Conservation (phyloP, 1,140 invertebrate species). For the Galendromus occidentalis region DNA sequence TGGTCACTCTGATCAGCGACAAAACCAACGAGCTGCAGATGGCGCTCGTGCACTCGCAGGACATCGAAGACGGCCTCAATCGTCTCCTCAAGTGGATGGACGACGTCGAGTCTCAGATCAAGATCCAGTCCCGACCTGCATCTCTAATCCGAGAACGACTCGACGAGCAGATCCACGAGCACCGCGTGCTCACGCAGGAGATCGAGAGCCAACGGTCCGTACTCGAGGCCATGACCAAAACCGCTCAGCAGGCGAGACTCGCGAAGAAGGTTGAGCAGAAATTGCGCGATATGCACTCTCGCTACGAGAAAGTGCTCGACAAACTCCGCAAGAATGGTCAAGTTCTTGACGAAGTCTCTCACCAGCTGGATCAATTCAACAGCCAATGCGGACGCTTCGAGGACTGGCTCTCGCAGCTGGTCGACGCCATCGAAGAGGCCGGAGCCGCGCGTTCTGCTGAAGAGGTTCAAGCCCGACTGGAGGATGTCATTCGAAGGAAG, state of each 20-base stretch:
- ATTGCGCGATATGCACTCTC: slow-evolving; percentile 53
- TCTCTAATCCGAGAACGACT: slow-evolving; percentile 68
- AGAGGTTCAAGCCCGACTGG: slow-evolving; percentile 44
- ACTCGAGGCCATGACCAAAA: slow-evolving; percentile 54
- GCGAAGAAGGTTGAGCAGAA: slow-evolving; percentile 74
- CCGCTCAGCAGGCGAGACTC: slow-evolving; percentile 54
- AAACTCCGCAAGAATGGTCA: slow-evolving; percentile 52
- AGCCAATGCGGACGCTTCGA: slow-evolving; percentile 24
- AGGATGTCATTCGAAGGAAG: slow-evolving; percentile 30
- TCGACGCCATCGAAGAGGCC: slow-evolving; percentile 50
- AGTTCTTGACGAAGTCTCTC: slow-evolving; percentile 56
- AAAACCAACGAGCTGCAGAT: slow-evolving; percentile 67
- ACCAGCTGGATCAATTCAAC: slow-evolving; percentile 32
- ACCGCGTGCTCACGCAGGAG: slow-evolving; percentile 55
- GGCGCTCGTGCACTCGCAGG: slow-evolving; percentile 73
- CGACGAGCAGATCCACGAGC: slow-evolving; percentile 66
- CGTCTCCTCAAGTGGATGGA: slow-evolving; percentile 61
- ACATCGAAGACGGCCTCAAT: slow-evolving; percentile 77
- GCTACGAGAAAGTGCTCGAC: slow-evolving; percentile 65
- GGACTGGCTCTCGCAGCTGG: slow-evolving; percentile 34
- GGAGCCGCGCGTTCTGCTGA: slow-evolving; percentile 46
- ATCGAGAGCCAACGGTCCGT: slow-evolving; percentile 61
- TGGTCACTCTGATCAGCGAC: slow-evolving; percentile 45
- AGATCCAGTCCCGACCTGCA: slow-evolving; percentile 50
- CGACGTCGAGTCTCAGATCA: slow-evolving; percentile 51